Evolutionary conservation across 2,888 invertebrate species (phyloP).

Genomic region (Morinoia aosen): DNA sequence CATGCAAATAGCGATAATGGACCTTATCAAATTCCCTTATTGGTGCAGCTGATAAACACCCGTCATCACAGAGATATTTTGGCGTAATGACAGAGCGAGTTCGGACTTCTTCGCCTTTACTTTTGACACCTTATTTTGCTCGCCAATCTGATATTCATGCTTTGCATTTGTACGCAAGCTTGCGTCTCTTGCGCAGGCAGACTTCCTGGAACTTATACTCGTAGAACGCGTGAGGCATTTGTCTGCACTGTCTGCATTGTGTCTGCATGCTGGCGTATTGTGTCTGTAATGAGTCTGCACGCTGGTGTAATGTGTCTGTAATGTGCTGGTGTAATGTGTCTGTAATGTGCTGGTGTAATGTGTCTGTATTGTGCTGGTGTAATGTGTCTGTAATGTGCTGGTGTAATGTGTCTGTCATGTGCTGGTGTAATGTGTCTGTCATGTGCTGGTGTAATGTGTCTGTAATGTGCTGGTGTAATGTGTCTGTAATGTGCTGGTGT

Average conservation of each 20-base stretch:
- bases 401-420: too few species aligned
- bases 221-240: neutral
- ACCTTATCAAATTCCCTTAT: neutral
- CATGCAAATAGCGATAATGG: neutral
- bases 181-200: neutral
- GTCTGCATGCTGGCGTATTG: neutral
- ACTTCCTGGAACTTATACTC: neutral
- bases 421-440: neutral
- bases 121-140: neutral
- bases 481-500: neutral
- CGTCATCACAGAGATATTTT: neutral
- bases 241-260: neutral
- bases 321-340: too few species aligned
- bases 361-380: too few species aligned
- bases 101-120: neutral
- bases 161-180: neutral
- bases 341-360: too few species aligned
- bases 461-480: neutral
- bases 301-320: neutral
- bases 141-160: neutral
- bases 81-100: neutral
- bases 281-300: neutral
- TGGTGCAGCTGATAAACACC: neutral
- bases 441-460: too few species aligned
- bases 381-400: too few species aligned